Conservation (phyloP, 2,797 vertebrate genomes). For the Trachops cirrhosus region DNA sequence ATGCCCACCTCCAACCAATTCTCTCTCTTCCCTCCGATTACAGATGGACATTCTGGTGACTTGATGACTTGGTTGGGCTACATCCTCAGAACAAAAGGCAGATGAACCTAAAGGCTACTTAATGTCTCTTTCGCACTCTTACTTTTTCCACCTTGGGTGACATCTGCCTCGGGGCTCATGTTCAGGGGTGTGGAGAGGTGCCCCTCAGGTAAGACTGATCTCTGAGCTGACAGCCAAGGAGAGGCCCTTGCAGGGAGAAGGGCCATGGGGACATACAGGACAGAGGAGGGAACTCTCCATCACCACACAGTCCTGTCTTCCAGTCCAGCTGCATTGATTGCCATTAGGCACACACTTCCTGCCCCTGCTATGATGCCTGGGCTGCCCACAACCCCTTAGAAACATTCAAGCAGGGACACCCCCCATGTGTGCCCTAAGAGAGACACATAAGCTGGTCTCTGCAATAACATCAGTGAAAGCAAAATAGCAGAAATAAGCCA, state of each 20-base stretch:
- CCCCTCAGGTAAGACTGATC: background rate
- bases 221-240: background rate
- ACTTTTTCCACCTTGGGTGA: background rate
- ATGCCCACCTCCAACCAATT: background rate
- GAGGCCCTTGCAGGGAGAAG: background rate
- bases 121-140: background rate
- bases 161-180: background rate
- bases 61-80: too few relatives aligned
- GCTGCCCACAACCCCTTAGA: background rate
- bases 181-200: background rate
- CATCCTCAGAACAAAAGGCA: background rate
- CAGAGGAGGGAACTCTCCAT: background rate
- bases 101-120: background rate
- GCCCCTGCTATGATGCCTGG: background rate
- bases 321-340: background rate
- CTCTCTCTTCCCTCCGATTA: background rate
- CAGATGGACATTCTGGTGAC: background rate
- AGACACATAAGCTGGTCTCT: background rate
- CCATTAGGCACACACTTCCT: background rate
- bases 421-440: background rate
- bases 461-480: background rate
- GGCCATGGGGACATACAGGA: background rate
- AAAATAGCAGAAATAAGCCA: background rate
- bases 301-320: background rate
- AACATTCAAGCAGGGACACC: background rate